These are phyloP conservation scores for Zonitis immaculata DNA, from an alignment of 2,888 invertebrate genomes.

Conservation along the genomic window DNA sequence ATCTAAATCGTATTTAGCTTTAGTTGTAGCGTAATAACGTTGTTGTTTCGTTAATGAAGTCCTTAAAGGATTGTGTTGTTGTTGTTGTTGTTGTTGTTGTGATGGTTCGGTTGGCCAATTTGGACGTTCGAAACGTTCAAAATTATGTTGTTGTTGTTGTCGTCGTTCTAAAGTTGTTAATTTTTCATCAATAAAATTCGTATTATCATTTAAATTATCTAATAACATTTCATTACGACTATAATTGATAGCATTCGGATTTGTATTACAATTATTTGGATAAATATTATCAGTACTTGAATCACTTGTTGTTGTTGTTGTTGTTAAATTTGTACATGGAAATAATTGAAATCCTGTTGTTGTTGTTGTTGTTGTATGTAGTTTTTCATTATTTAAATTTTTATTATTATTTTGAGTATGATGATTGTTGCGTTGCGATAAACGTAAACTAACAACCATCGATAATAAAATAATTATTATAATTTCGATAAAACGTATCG, in stretches of 20 bases:
- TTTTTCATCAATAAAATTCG: not conserved
- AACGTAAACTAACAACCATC: slow-evolving; percentile 72
- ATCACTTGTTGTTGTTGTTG: slow-evolving; percentile 54
- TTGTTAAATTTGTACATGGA: slow-evolving; percentile 53
- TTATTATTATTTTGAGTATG: too few species aligned
- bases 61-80: too few species aligned
- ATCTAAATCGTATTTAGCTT: slow-evolving; percentile 44
- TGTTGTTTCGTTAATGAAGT: too few species aligned
- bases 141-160: too few species aligned
- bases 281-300: slow-evolving; percentile 81
- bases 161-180: too few species aligned
- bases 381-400: not conserved
- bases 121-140: slow-evolving; percentile 54
- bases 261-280: slow-evolving; percentile 80
- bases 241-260: slow-evolving; percentile 80
- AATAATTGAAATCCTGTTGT: slow-evolving; percentile 70
- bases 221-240: slow-evolving; percentile 53
- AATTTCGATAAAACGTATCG: slow-evolving; percentile 78
- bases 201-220: slow-evolving; percentile 48
- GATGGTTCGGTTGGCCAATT: slow-evolving; percentile 42
- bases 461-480: slow-evolving; percentile 80
- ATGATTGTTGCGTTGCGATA: slow-evolving; percentile 71
- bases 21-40: slow-evolving; percentile 14
- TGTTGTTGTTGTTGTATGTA: slow-evolving; percentile 42
- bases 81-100: not conserved